Evolutionary conservation across 2,797 vertebrate genomes (phyloP), one percentile per base, ranked within the genome.

Genomic region (Halcyon badia): DNA sequence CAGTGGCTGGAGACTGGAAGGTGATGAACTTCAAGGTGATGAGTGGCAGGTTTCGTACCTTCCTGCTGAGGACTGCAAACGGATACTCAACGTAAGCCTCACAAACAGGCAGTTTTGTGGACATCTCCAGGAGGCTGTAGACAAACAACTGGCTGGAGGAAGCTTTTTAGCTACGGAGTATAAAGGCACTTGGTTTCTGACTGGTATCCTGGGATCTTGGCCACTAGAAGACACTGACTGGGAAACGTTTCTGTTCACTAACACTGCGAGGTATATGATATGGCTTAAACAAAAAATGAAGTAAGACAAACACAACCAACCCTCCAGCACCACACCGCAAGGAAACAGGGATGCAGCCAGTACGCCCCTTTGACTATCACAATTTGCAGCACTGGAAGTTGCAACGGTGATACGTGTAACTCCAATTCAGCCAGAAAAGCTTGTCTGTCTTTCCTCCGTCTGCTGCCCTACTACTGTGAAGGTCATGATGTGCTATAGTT

Each of bases 51-150:
- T 98, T 89, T 93, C 90, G 1, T 98, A 98, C 79, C 66, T 98
- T 49, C 97, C 97, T 4, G 88, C 98, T 46, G 98, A 98, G 13
- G 97, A 98, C 41, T 99, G 99, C 77, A 98, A 98, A n/a, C 31
- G 56, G 31, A 85, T 90, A 33, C 94, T 99, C 25, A 99, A 98
- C 10, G 12, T 97, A 41, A 98, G 98, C 1, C 96, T 99, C 82
- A 99, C 98, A 5, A 99, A 99, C 72, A 99, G 99, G 84, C 99
- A 99, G 97, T 99, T 99, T 68, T 99, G 99, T 51, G 99, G 99
- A 96, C 78, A 79, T 75, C 86, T 90, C n/a, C 22, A 82, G 15
- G 49, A 83, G 3, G 14, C 54, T 0, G 14, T 2, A 1, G 77
- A 83, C 4, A 88, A 96, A 30, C 76, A 1, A 2, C 94, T 98